Conservation (phyloP, 92 coral and sea anemone species). For the Pocillopora meandrina region DNA sequence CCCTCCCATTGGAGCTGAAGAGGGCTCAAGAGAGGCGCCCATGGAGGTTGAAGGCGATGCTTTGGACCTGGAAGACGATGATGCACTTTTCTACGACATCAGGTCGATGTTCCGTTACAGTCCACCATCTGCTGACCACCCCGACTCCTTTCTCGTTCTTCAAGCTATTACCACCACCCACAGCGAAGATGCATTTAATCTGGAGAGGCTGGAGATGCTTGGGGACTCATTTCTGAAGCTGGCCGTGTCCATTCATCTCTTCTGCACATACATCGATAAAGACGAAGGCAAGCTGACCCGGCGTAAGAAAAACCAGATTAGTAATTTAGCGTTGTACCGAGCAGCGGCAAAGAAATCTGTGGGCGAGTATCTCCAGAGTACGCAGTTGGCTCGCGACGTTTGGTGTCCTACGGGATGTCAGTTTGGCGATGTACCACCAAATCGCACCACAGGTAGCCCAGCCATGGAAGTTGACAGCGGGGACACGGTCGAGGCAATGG, state of each 20-base stretch:
- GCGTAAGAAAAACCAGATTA: constrained; percentile 75
- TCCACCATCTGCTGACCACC: constrained; percentile 8
- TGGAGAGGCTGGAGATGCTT: constrained; percentile 96
- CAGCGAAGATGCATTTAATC: constrained; percentile 77
- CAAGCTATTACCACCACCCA: constrained; percentile 87
- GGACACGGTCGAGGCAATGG: constrained; percentile 11
- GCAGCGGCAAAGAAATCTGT: constrained; percentile 64
- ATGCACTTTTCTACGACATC: constrained; percentile 8
- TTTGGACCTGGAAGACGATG: background rate
- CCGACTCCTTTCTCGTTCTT: constrained; percentile 65
- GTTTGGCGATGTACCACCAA: background rate
- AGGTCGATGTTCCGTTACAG: constrained; percentile 12
- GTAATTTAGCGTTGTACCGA: constrained; percentile 77
- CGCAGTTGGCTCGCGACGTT: constrained; percentile 64
- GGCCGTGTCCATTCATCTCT: constrained; percentile 87
- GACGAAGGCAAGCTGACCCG: constrained; percentile 95
- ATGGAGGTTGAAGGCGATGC: background rate
- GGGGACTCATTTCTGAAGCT: constrained; percentile 97
- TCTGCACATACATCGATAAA: constrained; percentile 66
- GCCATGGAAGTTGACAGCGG: constrained; percentile 6
- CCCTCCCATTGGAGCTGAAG: constrained; percentile 39
- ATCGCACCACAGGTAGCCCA: constrained; percentile 4
- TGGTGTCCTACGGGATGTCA: constrained; percentile 80
- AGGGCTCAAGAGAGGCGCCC: no score
- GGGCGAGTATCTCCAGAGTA: constrained; percentile 70